These are phyloP conservation scores for Kuschelorhynchus macadamiae DNA, from an alignment of 2,888 invertebrate species.

Conservation along the genomic window DNA sequence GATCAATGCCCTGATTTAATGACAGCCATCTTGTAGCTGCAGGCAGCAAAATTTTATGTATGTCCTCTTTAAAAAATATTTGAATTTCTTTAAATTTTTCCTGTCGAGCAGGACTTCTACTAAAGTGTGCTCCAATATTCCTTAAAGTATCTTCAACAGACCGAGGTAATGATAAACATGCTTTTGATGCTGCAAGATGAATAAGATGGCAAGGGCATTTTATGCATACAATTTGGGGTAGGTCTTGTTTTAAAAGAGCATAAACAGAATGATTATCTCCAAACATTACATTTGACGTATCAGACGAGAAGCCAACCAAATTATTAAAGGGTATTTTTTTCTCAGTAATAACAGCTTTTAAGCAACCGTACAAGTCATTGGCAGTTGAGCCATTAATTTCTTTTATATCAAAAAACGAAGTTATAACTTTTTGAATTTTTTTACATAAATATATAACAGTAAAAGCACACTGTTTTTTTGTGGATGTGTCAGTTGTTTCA, in stretches of 20 bases:
- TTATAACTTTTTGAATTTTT: too few relatives aligned
- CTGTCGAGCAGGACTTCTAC: conserved; percentile 1
- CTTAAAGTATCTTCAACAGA: conserved; percentile 3
- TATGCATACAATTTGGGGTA: too few relatives aligned
- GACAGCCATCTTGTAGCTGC: conserved; percentile 5
- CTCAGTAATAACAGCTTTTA: too few relatives aligned
- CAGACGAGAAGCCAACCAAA: too few relatives aligned
- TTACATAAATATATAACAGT: background rate
- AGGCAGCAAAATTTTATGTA: conserved; percentile 8
- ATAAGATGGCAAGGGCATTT: too few relatives aligned
- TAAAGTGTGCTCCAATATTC: conserved; percentile 10
- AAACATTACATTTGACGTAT: too few relatives aligned
- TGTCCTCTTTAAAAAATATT: conserved; percentile 6
- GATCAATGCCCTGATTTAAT: background rate
- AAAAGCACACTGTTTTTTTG: conserved; percentile 41
- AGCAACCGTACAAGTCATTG: too few relatives aligned
- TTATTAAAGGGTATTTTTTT: too few relatives aligned
- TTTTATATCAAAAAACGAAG: too few relatives aligned
- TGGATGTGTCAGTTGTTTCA: conserved; percentile 34
- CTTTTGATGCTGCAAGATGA: background rate
- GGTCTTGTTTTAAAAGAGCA: too few relatives aligned
- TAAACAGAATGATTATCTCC: too few relatives aligned
- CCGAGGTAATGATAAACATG: background rate
- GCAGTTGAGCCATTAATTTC: too few relatives aligned
- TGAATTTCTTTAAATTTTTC: background rate